phyloP scores from a whole-genome alignment of 1,140 invertebrate species.

The Elymnias hypermnestra region DNA sequence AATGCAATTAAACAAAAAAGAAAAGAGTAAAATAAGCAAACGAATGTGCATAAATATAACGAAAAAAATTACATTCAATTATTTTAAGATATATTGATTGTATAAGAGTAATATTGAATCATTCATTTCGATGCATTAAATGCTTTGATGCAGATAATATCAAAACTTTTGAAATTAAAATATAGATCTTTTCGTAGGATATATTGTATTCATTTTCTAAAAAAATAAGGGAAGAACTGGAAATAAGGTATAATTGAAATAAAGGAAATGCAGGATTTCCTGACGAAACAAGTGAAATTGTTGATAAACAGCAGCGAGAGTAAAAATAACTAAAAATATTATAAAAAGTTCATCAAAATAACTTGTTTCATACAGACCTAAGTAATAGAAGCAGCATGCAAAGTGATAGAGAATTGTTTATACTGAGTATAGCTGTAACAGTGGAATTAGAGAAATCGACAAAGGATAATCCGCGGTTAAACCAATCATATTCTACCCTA shows the following conservation, averaged over 20 bases:
- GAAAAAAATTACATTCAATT: slow-evolving; percentile 40
- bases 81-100: slow-evolving; percentile 31
- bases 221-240: slow-evolving; percentile 45
- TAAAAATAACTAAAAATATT: slow-evolving; percentile 14
- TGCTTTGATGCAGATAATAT: slow-evolving; percentile 22
- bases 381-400: slow-evolving; percentile 71
- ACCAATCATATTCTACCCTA: slow-evolving; percentile 65
- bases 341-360: slow-evolving; percentile 35
- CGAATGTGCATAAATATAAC: slow-evolving; percentile 51
- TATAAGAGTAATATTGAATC: slow-evolving; percentile 20
- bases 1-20: slow-evolving; percentile 57
- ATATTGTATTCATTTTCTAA: too few species aligned
- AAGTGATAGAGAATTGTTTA: slow-evolving; percentile 62
- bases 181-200: slow-evolving; percentile 17
- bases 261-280: slow-evolving; percentile 37
- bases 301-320: slow-evolving; percentile 10
- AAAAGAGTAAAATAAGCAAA: slow-evolving; percentile 51
- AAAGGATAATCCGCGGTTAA: slow-evolving; percentile 55
- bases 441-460: slow-evolving; percentile 61
- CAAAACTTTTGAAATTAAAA: slow-evolving; percentile 22
- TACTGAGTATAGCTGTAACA: slow-evolving; percentile 64
- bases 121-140: slow-evolving; percentile 51
- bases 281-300: slow-evolving; percentile 45
- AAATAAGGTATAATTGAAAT: slow-evolving; percentile 41
- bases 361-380: slow-evolving; percentile 44